Conservation (phyloP, 2,797 vertebrate genomes). For the Tympanoctomys barrerae region DNA sequence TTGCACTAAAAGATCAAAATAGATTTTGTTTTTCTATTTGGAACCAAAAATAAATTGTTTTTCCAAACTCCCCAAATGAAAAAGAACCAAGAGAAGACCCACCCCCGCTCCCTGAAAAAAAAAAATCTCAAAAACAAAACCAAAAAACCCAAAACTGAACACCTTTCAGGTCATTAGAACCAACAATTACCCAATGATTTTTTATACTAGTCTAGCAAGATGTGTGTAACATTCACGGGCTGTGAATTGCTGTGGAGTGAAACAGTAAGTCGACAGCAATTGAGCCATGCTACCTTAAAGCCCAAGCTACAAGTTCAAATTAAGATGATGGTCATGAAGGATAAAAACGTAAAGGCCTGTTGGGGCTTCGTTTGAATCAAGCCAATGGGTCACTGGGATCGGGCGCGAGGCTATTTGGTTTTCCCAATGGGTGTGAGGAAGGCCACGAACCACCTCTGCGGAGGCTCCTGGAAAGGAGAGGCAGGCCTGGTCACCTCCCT, state of each 20-base stretch:
- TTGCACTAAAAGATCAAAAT: conserved; percentile 87
- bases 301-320: conserved; percentile 95
- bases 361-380: conserved; percentile 89
- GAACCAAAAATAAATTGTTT: conserved; percentile 63
- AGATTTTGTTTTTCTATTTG: conserved; percentile 81
- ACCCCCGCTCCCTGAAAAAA: not conserved
- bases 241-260: conserved; percentile 94
- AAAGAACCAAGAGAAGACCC: conserved; percentile 10
- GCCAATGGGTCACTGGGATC: conserved; percentile 72
- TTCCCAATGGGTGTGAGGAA: conserved; percentile 72
- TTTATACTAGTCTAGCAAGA: conserved; percentile 94
- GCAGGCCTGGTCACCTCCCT: conserved; percentile 32
- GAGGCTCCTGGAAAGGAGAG: conserved; percentile 46
- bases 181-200: conserved; percentile 92
- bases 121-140: conserved; percentile 47
- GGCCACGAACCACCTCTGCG: conserved; percentile 61
- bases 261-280: conserved; percentile 92
- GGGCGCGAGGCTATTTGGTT: conserved; percentile 71
- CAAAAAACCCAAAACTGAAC: conserved; percentile 90
- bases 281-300: conserved; percentile 99
- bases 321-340: conserved; percentile 88
- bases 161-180: conserved; percentile 95
- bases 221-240: conserved; percentile 97
- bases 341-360: conserved; percentile 84
- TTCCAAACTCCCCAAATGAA: conserved; percentile 72